Evolutionary conservation across 2,113 vertebrate genomes (phyloP), one percentile per base, ranked within the genome.

Genomic region (Canis aureus): DNA sequence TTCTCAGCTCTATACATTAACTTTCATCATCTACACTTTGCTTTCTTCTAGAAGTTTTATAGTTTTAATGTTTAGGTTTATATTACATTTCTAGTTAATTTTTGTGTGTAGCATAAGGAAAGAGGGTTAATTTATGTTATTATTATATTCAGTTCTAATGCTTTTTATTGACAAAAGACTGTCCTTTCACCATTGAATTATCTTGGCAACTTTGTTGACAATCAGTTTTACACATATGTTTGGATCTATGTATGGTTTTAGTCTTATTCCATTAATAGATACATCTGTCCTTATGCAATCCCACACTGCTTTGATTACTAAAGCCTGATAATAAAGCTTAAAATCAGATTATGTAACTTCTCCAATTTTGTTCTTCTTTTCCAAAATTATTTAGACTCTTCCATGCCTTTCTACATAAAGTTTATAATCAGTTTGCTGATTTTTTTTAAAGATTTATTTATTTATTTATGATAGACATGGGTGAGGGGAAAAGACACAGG

Each of bases 1-100:
- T 81, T 64, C 57, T 94, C 1, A 67, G 59, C 67, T 81, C 17
- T 57, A 15, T 84, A 20, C 49, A 11, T 83, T 76, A 84, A 84
- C 57, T 90, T 90, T 66, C 11, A 22, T 60, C 20, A 91, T 83
- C 59, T 94, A 1, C 81, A 35, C 73, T n/a, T 78, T 90, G 59
- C 51, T 93, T 97, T 89, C 71, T 95, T 87, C 66, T 76, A 69
- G 66, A 86, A 96, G 43, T 43, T 53, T 60, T 64, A 80, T 49
- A 94, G 12, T 35, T 96, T 82, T 87, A 83, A 87, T 94, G 3
- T 43, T 82, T 87, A 73, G 32, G 29, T 82, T 74, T 95, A 49
- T 32, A 9, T 85, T 87, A 81, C 20, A 74, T 86, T 90, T 81
- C 74, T 69, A 90, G 32, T 91, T 95, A 81, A 84, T 89, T 57